Evolutionary conservation across 2,113 vertebrate genomes (phyloP).

Genomic region (Isichthys henryi): DNA sequence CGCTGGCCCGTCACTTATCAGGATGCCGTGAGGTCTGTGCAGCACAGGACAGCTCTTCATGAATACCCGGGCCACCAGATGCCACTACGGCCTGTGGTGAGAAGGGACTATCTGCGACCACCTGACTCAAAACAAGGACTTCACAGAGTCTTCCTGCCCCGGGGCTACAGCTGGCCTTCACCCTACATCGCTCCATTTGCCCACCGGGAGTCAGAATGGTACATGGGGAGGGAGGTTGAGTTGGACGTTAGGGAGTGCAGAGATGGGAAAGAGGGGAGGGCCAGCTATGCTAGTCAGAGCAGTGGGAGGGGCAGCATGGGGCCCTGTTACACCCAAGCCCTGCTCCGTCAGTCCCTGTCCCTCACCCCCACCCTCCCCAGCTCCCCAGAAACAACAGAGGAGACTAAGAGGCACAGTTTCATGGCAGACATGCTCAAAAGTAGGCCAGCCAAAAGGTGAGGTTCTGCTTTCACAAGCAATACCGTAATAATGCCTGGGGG

Average conservation of each 20-base stretch:
- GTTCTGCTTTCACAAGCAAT: slow-evolving; percentile 25
- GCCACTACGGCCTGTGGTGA: slow-evolving; percentile 43
- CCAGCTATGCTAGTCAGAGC: slow-evolving; percentile 68
- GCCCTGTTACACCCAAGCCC: slow-evolving; percentile 37
- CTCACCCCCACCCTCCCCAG: slow-evolving; percentile 64
- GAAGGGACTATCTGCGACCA: slow-evolving; percentile 39
- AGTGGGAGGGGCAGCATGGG: slow-evolving; percentile 63
- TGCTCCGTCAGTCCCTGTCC: slow-evolving; percentile 59
- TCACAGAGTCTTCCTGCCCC: slow-evolving; percentile 53
- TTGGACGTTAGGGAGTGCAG: slow-evolving; percentile 38
- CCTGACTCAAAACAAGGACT: slow-evolving; percentile 46
- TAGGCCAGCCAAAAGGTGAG: slow-evolving; percentile 62
- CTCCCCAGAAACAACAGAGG: slow-evolving; percentile 67
- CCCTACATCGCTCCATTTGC: slow-evolving; percentile 48
- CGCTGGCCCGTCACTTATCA: slow-evolving; percentile 54
- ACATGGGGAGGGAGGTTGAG: slow-evolving; percentile 40
- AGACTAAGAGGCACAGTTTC: slow-evolving; percentile 48
- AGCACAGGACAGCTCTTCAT: slow-evolving; percentile 51
- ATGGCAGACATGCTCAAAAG: slow-evolving; percentile 44
- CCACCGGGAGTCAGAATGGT: slow-evolving; percentile 39
- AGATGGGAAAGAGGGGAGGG: slow-evolving; percentile 48
- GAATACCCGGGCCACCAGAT: slow-evolving; percentile 38
- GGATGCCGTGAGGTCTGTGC: slow-evolving; percentile 46
- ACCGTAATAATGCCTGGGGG: not conserved
- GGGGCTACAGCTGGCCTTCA: slow-evolving; percentile 65